Conservation (phyloP, 2,888 invertebrate species). For the Drosophila anomalipes region DNA sequence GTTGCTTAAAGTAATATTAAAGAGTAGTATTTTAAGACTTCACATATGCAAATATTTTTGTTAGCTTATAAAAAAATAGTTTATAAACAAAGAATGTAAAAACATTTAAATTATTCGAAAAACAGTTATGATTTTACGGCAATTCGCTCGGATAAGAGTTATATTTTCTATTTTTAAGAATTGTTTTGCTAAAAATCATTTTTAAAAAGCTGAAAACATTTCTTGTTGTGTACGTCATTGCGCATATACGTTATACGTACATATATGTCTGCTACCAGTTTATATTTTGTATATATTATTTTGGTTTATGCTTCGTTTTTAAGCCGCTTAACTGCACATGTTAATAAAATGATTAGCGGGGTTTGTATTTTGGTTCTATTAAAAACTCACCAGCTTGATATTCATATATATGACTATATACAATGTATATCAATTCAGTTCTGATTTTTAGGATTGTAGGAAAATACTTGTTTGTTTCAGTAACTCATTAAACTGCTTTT, state of each 20-base stretch:
- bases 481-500: not conserved
- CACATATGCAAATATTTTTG: not conserved
- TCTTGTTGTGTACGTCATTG: not conserved
- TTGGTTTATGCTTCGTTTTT: slow-evolving; percentile 38
- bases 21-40: not conserved
- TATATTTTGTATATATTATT: slow-evolving; percentile 34
- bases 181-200: no score
- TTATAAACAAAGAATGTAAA: not conserved
- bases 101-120: no score
- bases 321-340: slow-evolving; percentile 77
- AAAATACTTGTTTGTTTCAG: not conserved
- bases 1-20: not conserved
- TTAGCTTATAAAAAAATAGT: not conserved
- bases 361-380: not conserved
- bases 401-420: not conserved
- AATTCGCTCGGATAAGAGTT: no score
- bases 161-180: no score
- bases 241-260: slow-evolving; percentile 4
- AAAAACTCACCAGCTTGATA: not conserved
- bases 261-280: slow-evolving; percentile 21
- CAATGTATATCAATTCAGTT: not conserved
- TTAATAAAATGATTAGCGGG: slow-evolving; percentile 69
- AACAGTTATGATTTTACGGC: no score
- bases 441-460: not conserved
- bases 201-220: not conserved